Conservation (phyloP, 2,797 vertebrate genomes). For the Eremophila alpestris region DNA sequence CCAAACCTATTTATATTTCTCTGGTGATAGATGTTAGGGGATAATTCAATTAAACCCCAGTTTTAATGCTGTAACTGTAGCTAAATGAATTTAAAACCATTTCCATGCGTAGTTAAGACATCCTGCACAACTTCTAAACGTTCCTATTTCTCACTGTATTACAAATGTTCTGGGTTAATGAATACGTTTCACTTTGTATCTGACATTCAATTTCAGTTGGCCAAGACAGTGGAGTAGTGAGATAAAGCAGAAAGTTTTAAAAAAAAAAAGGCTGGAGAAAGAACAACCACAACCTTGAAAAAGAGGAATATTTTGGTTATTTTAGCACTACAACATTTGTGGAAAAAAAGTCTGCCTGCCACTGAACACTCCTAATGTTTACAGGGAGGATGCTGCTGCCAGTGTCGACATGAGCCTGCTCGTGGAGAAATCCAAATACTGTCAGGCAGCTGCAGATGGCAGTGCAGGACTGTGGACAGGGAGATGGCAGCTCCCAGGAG, state of each 20-base stretch:
- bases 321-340: not conserved
- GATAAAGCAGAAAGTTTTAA: not conserved
- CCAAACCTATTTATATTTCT: not conserved
- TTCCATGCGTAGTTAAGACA: not conserved
- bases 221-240: not conserved
- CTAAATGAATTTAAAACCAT: not conserved
- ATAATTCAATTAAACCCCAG: not conserved
- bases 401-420: not conserved
- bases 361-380: not conserved
- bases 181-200: not conserved
- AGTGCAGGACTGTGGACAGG: not conserved
- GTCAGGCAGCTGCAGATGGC: constrained; percentile 35
- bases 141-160: not conserved
- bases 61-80: not conserved
- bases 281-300: not conserved
- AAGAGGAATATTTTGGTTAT: not conserved
- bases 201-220: not conserved
- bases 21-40: not conserved
- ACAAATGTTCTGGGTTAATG: not conserved
- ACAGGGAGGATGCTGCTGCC: not conserved
- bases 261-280: not conserved
- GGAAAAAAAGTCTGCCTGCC: not conserved
- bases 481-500: not conserved
- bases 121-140: not conserved
- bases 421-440: not conserved